Percentiles rank a stretch among this genome's conserved stretches.
phyloP scores from a whole-genome alignment of 2,888 invertebrate genomes.

The Philhelius pedissequus region DNA sequence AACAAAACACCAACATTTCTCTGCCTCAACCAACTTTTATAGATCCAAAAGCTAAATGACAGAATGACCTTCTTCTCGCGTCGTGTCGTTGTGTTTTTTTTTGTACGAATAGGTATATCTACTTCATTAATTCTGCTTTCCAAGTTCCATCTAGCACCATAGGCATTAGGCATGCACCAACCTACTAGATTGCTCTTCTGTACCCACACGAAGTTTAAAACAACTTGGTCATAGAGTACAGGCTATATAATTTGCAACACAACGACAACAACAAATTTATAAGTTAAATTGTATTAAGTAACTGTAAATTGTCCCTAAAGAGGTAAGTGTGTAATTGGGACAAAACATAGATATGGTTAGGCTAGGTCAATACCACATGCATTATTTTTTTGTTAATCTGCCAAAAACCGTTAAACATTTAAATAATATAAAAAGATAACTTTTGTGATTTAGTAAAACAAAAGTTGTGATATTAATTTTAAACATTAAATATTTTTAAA shows the following conservation, averaged over 20 bases:
- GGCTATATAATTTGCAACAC: not conserved
- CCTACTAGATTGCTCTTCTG: not conserved
- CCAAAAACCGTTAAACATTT: not conserved
- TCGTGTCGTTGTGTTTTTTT: not conserved
- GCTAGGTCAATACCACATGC: constrained; percentile 1
- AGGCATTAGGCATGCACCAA: not conserved
- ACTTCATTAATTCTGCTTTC: constrained; percentile 1
- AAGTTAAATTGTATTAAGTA: constrained; percentile 52
- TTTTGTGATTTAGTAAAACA: not conserved
- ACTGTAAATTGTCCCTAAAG: constrained; percentile 51
- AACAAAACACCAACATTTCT: not conserved
- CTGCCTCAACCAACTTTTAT: not conserved
- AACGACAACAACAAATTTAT: constrained; percentile 2
- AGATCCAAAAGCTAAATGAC: constrained; percentile 4
- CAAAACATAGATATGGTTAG: constrained; percentile 20
- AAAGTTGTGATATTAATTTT: not conserved
- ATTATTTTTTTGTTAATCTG: not conserved
- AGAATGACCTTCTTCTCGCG: constrained; percentile 59
- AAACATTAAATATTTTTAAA: not conserved
- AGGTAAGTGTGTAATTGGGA: constrained; percentile 64
- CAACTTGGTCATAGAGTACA: constrained; percentile 10
- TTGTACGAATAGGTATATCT: too few relatives aligned
- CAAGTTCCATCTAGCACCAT: not conserved
- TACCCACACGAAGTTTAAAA: constrained; percentile 11
- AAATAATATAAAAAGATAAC: not conserved